These are phyloP conservation scores for Cochlearius cochlearius DNA, from an alignment of 2,113 vertebrate genomes.

Conservation along the genomic window DNA sequence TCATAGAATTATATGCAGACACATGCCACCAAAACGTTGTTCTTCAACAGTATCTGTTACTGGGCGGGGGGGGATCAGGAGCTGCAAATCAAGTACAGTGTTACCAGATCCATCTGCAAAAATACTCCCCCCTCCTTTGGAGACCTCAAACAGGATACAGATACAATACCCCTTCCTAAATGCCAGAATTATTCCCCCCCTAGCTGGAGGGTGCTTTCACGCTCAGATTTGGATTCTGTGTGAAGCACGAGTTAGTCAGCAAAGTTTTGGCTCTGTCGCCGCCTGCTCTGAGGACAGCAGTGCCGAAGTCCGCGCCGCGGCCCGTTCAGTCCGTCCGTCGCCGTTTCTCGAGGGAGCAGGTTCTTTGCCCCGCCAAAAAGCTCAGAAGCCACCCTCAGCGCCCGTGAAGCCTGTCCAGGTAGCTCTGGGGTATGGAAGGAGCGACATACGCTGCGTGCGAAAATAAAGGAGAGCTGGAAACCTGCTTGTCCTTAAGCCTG, in stretches of 20 bases:
- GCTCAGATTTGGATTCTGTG: not conserved
- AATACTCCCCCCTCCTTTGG: not conserved
- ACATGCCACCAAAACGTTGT: not conserved
- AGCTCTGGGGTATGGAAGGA: not conserved
- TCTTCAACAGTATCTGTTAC: not conserved
- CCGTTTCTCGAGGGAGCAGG: not conserved
- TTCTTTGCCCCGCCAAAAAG: not conserved
- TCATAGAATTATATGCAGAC: not conserved
- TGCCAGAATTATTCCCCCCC: not conserved
- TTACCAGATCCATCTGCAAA: not conserved
- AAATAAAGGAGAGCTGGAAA: not conserved
- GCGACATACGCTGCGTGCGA: rapidly evolving
- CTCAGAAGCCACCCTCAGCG: not conserved
- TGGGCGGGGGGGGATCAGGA: not conserved
- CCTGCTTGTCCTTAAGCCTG: rapidly evolving
- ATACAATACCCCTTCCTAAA: not conserved
- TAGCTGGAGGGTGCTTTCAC: not conserved
- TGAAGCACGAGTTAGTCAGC: not conserved
- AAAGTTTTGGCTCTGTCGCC: not conserved
- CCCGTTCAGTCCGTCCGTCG: not conserved
- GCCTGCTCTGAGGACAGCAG: not conserved
- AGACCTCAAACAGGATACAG: not conserved
- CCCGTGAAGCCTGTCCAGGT: not conserved
- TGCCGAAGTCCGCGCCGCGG: not conserved
- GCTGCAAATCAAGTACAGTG: not conserved